Conservation (phyloP, 2,888 invertebrate species). For the Sphecodes monilicornis region DNA sequence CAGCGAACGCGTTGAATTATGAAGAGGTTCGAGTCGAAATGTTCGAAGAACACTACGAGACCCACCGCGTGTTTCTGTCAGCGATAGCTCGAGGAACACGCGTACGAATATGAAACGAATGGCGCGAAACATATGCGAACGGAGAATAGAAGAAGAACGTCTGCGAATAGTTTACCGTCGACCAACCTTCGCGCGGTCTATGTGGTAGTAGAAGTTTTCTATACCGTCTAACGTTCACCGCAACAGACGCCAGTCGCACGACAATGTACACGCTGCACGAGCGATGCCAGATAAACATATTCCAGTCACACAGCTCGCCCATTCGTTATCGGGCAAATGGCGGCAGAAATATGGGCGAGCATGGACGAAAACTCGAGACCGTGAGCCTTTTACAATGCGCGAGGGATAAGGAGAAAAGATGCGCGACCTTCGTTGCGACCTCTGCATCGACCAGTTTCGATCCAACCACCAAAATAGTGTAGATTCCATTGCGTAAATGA, state of each 20-base stretch:
- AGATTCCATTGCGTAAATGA: background rate
- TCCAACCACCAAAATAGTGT: slow-evolving; percentile 38
- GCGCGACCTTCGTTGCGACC: slow-evolving; percentile 52
- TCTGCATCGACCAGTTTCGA: slow-evolving; percentile 53
- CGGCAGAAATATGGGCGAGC: background rate
- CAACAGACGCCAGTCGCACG: slow-evolving; percentile 8
- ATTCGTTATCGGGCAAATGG: background rate
- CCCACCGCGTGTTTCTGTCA: background rate
- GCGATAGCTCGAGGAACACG: background rate
- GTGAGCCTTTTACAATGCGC: background rate
- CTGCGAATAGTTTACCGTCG: background rate
- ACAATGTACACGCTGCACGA: background rate
- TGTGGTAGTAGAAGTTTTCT: background rate
- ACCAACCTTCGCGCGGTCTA: slow-evolving; percentile 6
- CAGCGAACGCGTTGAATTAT: background rate
- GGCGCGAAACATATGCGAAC: background rate
- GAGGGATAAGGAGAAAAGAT: slow-evolving; percentile 29
- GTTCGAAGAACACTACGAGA: background rate
- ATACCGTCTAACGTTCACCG: background rate
- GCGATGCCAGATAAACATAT: slow-evolving; percentile 9
- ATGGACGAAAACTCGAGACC: slow-evolving; percentile 1
- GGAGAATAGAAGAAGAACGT: background rate
- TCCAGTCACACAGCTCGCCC: background rate
- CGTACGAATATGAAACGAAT: background rate
- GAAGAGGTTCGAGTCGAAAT: background rate